phyloP scores from a whole-genome alignment of 2,113 vertebrate species.

The Hipposideros armiger region DNA sequence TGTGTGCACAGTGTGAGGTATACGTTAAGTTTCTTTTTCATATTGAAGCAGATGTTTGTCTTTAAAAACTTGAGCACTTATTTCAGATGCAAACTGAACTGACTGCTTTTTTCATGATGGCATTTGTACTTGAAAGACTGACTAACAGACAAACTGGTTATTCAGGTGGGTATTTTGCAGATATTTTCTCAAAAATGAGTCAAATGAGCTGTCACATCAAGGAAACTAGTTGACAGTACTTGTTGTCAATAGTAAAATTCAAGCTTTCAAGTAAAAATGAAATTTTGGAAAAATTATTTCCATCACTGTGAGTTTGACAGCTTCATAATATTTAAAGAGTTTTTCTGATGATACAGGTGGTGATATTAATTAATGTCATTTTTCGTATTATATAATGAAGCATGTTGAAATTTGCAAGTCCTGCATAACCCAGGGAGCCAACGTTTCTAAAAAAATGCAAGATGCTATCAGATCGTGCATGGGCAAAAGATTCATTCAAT shows the following conservation, averaged over 20 bases:
- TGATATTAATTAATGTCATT: constrained; percentile 30
- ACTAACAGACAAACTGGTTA: background rate
- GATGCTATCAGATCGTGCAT: background rate
- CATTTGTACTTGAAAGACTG: background rate
- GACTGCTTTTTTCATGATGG: background rate
- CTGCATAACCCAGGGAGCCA: background rate
- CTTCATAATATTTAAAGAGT: background rate
- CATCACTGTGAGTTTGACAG: background rate
- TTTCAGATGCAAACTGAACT: background rate
- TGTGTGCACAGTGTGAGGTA: background rate
- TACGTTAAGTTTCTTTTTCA: background rate
- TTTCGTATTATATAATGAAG: background rate
- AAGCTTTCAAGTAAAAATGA: constrained; percentile 28
- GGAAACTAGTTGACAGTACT: background rate
- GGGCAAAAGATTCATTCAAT: background rate
- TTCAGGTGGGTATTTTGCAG: background rate
- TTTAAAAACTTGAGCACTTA: background rate
- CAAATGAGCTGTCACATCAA: background rate
- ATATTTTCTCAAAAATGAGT: constrained; percentile 46
- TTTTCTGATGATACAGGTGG: constrained; percentile 11
- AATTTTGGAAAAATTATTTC: background rate
- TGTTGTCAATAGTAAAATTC: background rate
- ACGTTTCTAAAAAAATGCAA: background rate
- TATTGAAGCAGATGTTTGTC: background rate
- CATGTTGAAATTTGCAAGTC: background rate